A percentile compares a stretch with the other conserved stretches of the same genome.
phyloP scores from a whole-genome alignment of 2,797 vertebrate genomes.

The Helarctos malayanus region DNA sequence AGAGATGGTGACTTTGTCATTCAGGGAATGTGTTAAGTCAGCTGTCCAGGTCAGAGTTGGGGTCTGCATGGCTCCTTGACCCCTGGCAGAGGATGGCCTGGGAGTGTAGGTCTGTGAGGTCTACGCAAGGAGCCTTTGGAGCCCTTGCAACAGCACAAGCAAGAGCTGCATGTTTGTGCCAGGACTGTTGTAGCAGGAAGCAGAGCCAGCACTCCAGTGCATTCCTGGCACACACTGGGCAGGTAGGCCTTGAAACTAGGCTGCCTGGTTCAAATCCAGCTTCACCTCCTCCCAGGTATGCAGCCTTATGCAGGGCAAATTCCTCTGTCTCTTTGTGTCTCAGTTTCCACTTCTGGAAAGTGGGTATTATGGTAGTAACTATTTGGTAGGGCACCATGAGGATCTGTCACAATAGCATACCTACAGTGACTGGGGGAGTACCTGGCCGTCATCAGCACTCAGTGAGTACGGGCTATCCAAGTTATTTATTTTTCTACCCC shows the following conservation, averaged over 20 bases:
- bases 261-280: not conserved
- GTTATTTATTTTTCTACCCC: not conserved
- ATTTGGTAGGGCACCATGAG: not conserved
- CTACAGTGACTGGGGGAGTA: not conserved
- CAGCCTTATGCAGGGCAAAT: not conserved
- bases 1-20: too few species aligned
- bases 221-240: not conserved
- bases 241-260: not conserved
- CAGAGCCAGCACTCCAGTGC: not conserved
- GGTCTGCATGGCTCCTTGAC: not conserved
- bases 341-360: not conserved
- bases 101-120: not conserved
- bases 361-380: not conserved
- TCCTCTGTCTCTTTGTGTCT: not conserved
- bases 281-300: not conserved
- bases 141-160: not conserved
- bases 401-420: not conserved
- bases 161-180: not conserved
- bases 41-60: not conserved
- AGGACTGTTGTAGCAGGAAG: accelerated
- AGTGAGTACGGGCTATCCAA: not conserved
- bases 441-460: not conserved
- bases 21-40: not conserved
- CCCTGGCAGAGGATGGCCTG: not conserved
- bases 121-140: not conserved